phyloP scores from a whole-genome alignment of 1,140 invertebrate genomes.

The Lucilia cuprina region DNA sequence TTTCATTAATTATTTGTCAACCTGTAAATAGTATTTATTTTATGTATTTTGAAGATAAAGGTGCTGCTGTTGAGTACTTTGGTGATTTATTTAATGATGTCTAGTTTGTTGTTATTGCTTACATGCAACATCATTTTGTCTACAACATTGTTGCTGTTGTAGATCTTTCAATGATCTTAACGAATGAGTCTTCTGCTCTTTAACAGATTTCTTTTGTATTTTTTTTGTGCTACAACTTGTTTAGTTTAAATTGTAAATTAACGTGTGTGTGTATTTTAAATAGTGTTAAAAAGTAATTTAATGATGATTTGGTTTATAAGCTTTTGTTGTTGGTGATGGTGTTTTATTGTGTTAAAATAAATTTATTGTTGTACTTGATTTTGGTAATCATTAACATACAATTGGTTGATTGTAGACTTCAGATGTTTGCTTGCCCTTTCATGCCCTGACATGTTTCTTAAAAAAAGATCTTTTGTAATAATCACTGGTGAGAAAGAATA shows the following conservation, averaged over 20 bases:
- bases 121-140: neutral
- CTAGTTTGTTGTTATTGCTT: conserved; percentile 21
- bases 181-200: neutral
- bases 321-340: neutral
- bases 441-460: too few species aligned
- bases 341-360: neutral
- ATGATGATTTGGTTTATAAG: conserved; percentile 33
- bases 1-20: too few species aligned
- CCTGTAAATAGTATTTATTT: too few species aligned
- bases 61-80: conserved; percentile 19
- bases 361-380: neutral
- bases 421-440: neutral
- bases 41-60: neutral
- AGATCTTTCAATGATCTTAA: neutral
- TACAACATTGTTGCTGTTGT: neutral
- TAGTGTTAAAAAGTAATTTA: conserved; percentile 33
- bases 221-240: neutral
- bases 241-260: neutral
- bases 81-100: conserved; percentile 32
- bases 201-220: neutral
- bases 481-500: neutral
- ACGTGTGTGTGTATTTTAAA: neutral
- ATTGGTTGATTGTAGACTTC: neutral
- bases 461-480: neutral
- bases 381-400: conserved; percentile 12